Conservation (phyloP, 1,140 invertebrate genomes). For the Drosophila sucinea region DNA sequence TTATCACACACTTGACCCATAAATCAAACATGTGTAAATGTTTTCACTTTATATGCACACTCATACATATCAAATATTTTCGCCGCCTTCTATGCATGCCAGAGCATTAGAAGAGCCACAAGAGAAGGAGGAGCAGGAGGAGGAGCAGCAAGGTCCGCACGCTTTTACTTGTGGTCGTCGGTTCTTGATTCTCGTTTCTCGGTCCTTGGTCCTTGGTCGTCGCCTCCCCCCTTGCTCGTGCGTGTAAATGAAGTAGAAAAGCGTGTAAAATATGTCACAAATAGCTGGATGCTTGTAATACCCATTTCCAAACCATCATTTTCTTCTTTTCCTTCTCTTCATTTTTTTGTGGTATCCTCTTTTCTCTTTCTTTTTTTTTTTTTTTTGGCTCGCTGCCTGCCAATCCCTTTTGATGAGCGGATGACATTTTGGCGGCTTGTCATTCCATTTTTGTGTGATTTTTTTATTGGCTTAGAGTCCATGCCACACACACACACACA, state of each 20-base stretch:
- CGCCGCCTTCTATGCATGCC: constrained; percentile 56
- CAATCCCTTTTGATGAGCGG: constrained; percentile 66
- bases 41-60: constrained; percentile 79
- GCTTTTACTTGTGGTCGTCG: constrained; percentile 11
- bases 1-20: constrained; percentile 81
- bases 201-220: constrained; percentile 5
- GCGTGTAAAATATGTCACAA: constrained; percentile 78
- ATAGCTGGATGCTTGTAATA: constrained; percentile 57
- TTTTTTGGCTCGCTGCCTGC: constrained; percentile 33
- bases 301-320: constrained; percentile 35
- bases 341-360: constrained; percentile 2
- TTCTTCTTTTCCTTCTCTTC: not conserved
- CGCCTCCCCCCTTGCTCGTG: constrained; percentile 46
- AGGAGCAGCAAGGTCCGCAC: constrained; percentile 29
- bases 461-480: constrained; percentile 59
- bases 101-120: constrained; percentile 11
- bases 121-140: not conserved
- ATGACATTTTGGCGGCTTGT: constrained; percentile 68
- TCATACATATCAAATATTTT: constrained; percentile 72
- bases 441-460: constrained; percentile 62
- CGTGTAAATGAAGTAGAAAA: constrained; percentile 69
- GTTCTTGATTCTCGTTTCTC: no score
- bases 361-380: constrained; percentile 3
- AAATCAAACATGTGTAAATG: constrained; percentile 81
- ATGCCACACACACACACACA: constrained; percentile 6